Evolutionary conservation across 2,888 invertebrate genomes (phyloP), one percentile per base, ranked within the genome.

Genomic region (Lordiphosa andalusiaca): DNA sequence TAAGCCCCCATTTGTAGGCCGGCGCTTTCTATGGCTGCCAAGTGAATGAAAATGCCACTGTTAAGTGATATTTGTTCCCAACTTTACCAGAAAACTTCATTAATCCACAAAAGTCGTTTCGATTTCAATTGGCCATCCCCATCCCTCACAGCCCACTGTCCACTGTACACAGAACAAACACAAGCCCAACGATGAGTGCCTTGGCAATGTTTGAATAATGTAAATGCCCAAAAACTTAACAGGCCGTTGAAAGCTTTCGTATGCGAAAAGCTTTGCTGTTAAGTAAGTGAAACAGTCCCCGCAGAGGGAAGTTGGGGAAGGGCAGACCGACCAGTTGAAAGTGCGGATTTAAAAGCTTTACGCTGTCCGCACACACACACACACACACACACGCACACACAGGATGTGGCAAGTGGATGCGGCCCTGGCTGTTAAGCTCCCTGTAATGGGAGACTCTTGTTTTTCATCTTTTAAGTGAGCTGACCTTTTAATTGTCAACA

Each of bases 121-220:
- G 10, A 30, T 30, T 30, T 30, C 30, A 10, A 10, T 30, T 10
- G 30, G 30, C 30, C 30, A 1, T 9, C 30, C 30, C 30, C 9
- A 9, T 30, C 30, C 30, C 30, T 30, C 59, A 12, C 58, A 60
- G 67, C 6, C 42, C 30, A 56, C 40, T 6, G 12, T 39, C 30
- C 30, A 82, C 75, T 78, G 80, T 82, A 19, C 21, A 19, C 21
- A n/a, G 40, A 40, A 33, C 33, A 33, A 47, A 47, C 47, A 47
- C n/a, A 33, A 7, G 16, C 33, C 47, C 12, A 36, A 35, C 35
- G 33, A 19, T 57, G 55, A 16, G 19, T 49, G 38, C 12, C 62
- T 64, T 57, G 46, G 30, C 63, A 52, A 52, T 67, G 73, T 81
- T 73, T 76, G 61, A 84, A 84, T 84, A 77, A 81, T 77, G 84